Conservation (phyloP, 2,888 invertebrate genomes). For the Ichneumoninae sp. region DNA sequence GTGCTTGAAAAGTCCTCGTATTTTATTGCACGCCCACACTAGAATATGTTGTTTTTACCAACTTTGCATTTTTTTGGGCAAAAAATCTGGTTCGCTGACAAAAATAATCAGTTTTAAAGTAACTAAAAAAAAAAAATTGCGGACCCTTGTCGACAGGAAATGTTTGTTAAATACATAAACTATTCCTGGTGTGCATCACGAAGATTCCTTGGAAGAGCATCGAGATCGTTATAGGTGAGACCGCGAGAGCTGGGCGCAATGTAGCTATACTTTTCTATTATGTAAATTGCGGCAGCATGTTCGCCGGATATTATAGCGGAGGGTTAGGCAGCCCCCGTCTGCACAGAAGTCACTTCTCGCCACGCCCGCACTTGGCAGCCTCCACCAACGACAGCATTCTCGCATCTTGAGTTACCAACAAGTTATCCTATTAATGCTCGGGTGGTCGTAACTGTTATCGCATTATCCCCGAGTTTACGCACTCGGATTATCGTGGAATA, state of each 20-base stretch:
- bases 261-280: conserved; percentile 6
- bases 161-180: not conserved
- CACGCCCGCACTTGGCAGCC: conserved; percentile 12
- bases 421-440: conserved; percentile 62
- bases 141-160: too few species aligned
- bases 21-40: too few species aligned
- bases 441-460: conserved; percentile 68
- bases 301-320: conserved; percentile 52
- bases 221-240: conserved; percentile 42
- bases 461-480: conserved; percentile 67
- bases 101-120: too few species aligned
- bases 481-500: conserved; percentile 65
- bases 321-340: conserved; percentile 24
- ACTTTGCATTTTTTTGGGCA: too few species aligned
- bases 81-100: too few species aligned
- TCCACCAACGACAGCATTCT: conserved; percentile 52
- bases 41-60: too few species aligned
- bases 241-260: conserved; percentile 18
- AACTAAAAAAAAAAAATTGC: too few species aligned
- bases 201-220: conserved; percentile 26
- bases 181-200: not conserved
- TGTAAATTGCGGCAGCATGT: conserved; percentile 35
- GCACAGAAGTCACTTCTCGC: conserved; percentile 47
- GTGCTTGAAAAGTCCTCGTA: too few species aligned
- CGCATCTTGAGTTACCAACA: conserved; percentile 59